A percentile compares a stretch with the other conserved stretches of the same genome.
Conservation (phyloP, 53 echinoderm and acorn worm genomes). For the Hippasteria phrygiana region DNA sequence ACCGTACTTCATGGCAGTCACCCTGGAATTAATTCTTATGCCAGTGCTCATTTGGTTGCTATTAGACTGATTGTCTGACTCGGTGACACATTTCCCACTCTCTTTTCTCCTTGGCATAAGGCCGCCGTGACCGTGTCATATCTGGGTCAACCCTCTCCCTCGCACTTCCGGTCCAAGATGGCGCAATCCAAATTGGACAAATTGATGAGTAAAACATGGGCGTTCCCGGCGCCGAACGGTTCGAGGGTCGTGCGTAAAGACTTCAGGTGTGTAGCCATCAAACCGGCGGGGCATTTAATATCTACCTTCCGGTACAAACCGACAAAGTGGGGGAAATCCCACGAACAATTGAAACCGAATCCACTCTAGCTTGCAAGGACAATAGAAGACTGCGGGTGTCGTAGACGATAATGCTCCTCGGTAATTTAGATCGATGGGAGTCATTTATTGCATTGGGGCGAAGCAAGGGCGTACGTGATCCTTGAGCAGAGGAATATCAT, state of each 20-base stretch:
- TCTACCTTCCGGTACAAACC: not conserved
- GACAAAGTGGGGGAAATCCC: not conserved
- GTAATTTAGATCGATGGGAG: not conserved
- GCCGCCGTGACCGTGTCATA: slow-evolving; percentile 58
- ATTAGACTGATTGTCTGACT: slow-evolving; percentile 18
- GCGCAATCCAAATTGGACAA: slow-evolving; percentile 50
- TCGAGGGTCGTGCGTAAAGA: not conserved
- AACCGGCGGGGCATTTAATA: not conserved
- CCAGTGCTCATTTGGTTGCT: not conserved
- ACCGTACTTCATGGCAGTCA: not conserved
- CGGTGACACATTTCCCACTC: slow-evolving; percentile 53
- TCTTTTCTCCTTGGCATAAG: not conserved
- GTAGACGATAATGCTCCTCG: not conserved
- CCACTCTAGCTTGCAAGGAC: not conserved
- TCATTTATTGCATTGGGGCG: not conserved
- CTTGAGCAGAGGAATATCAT: not conserved
- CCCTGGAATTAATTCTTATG: slow-evolving; percentile 43
- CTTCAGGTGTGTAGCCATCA: slow-evolving; percentile 18
- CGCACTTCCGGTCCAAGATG: slow-evolving; percentile 34
- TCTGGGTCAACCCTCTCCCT: slow-evolving; percentile 60
- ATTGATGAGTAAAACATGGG: slow-evolving; percentile 61
- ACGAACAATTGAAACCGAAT: slow-evolving; percentile 3
- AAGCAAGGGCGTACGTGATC: not conserved
- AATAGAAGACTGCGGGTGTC: not conserved
- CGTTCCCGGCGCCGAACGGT: slow-evolving; percentile 32